Base-by-base conservation (phyloP, 2,888 invertebrate species). In the Epicampocera succincta region DNA sequence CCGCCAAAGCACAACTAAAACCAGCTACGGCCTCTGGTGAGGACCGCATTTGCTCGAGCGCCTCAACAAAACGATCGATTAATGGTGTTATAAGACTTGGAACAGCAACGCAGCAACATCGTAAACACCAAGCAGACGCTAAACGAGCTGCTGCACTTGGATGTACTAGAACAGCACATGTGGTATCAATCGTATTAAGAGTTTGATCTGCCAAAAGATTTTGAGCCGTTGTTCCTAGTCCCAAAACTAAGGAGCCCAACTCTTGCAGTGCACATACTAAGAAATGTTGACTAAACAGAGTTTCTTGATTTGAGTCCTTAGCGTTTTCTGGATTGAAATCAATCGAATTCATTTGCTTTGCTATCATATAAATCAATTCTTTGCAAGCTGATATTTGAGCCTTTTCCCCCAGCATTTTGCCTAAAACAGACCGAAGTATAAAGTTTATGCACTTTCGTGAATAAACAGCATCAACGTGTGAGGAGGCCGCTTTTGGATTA, bases 381-480 rank as follows among this genome's bases (percentile, higher is more conserved):
- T 98, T 97, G 88, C 97, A 97, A 0, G 99, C 99, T 0, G 97
- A 96, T 38, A 97, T 95, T 91, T 99, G 99, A 9, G 99, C 98
- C 87, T 98, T 98, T 92, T 99, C 99, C 0, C 98, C 97, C 21
- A 99, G 93, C 94, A 99, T 95, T 90, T 97, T 96, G 0, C 99
- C 98, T 44, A 99, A 93, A 0, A 98, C 95, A 82, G 97, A 96
- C 61, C 98, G 94, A 72, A 99, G 92, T 85, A 99, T 97, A 90
- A 98, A 99, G 89, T 96, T 97, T 80, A 99, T 97, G 90, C 99
- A 99, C 91, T 98, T 98, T 85, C 99, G 94, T 0, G 99, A 98
- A 90, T 99, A 98, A 1, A 99, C 98, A 13, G 98, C 98, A 91
- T 99, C 99, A 0, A 99, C 98, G 88, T 99, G 99, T 0, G 98